Evolutionary conservation across 2,113 vertebrate species (phyloP).

Genomic region (Athene noctua): DNA sequence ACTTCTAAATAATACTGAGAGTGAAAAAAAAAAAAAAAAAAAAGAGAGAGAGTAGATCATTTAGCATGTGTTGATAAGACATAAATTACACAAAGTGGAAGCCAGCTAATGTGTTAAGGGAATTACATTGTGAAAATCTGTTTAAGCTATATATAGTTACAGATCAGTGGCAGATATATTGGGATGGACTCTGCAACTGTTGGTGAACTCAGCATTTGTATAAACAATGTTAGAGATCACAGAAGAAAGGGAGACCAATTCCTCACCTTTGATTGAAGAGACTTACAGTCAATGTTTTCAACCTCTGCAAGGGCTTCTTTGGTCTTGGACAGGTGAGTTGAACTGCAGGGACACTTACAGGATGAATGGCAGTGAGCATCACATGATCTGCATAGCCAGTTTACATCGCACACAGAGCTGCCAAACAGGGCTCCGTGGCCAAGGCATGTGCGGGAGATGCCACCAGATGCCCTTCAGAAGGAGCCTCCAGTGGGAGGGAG

Average conservation of each 20-base stretch:
- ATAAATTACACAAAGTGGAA: constrained; percentile 8
- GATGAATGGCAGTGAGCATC: not conserved
- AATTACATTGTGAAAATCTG: not conserved
- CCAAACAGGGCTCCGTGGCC: not conserved
- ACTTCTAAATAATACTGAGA: constrained; percentile 7
- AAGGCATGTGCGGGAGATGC: fast-evolving
- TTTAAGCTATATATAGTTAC: not conserved
- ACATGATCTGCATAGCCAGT: not conserved
- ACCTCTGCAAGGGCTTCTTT: not conserved
- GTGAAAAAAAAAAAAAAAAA: constrained; percentile 5
- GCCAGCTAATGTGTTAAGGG: not conserved
- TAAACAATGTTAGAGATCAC: fast-evolving
- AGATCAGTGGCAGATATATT: not conserved
- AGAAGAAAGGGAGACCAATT: not conserved
- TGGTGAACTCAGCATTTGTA: not conserved
- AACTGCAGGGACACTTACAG: not conserved
- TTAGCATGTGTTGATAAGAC: not conserved
- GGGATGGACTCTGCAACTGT: not conserved
- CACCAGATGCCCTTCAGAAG: not conserved
- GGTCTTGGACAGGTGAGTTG: not conserved
- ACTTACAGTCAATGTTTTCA: not conserved
- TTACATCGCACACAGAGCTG: not conserved
- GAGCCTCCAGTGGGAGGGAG: not conserved
- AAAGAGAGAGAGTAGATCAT: not conserved
- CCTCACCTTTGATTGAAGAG: not conserved